Base-by-base conservation (phyloP, 2,113 vertebrate species). In the Podocnemis expansa region DNA sequence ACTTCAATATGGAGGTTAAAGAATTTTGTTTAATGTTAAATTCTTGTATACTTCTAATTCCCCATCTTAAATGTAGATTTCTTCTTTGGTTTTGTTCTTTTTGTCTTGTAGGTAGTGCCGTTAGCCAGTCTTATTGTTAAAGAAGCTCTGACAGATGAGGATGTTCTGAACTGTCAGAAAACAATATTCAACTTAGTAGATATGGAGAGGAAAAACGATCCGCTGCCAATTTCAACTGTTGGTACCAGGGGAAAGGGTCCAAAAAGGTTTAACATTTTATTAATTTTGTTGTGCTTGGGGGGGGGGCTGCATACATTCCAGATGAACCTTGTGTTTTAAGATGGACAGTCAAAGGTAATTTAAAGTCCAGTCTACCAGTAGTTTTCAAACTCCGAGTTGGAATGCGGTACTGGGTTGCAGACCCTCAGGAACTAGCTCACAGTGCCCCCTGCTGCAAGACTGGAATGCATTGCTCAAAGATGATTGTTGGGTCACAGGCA, bases 201-300 rank as follows among this genome's bases (percentile, higher is more conserved):
- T 93, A 99, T 99, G 99, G 99, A 99, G 97, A 99, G 99, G 92
- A 99, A 99, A 93, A 99, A 99, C 2, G 99, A 99, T 96, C 99
- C 99, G 3, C 97, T 99, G n/a, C 99, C 99, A 1, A 99, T 99
- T 98, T 99, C 99, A 89, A 99, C 99, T 38, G 99, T 99, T 94
- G 99, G 99, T 82, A 99, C 99, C 85, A 98, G 99, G 98, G 99
- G 99, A 96, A 99, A 99, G 97, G 99, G 99, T 43, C 99, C 99
- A 51, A 99, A 99, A 98, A 99, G 99, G 99, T 99, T 96, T 96
- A 63, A 58, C 45, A 13, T 73, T 47, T 19, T 47, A 3, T 88
- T 11, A 45, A 45, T 93, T 95, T 38, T 90, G 16, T 84, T 67
- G 63, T 91, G 24, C 58, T 94, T 85, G 49, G 84, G 79, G 27